Conservation (phyloP, 2,797 vertebrate species). For the Helostoma temminkii region DNA sequence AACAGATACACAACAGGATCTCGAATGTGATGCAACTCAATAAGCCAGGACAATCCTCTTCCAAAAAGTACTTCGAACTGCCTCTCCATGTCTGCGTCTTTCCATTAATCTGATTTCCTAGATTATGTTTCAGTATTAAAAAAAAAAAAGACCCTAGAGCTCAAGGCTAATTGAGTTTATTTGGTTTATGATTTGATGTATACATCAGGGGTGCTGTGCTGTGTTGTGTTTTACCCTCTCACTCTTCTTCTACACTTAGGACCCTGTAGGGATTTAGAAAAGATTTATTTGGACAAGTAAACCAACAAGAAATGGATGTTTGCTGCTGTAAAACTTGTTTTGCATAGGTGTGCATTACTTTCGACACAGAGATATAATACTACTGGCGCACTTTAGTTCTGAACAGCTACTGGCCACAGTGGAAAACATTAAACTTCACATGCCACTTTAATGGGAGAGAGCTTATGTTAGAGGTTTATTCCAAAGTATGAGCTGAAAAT, state of each 20-base stretch:
- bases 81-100: slow-evolving; percentile 35
- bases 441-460: slow-evolving; percentile 24
- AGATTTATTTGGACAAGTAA: slow-evolving; percentile 41
- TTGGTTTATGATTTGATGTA: slow-evolving; percentile 3
- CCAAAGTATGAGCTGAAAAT: slow-evolving; percentile 21
- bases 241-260: slow-evolving; percentile 30
- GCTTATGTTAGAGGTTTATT: slow-evolving; percentile 31
- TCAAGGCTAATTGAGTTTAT: slow-evolving; percentile 34
- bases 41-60: slow-evolving; percentile 19
- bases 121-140: slow-evolving; percentile 41
- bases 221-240: slow-evolving; percentile 30
- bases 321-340: slow-evolving; percentile 55
- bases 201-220: slow-evolving; percentile 4
- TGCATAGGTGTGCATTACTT: slow-evolving; percentile 44
- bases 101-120: slow-evolving; percentile 48
- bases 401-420: slow-evolving; percentile 25
- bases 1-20: slow-evolving; percentile 53
- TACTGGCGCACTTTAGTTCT: slow-evolving; percentile 33
- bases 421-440: slow-evolving; percentile 22
- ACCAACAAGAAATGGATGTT: slow-evolving; percentile 42
- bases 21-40: slow-evolving; percentile 55
- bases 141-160: slow-evolving; percentile 37
- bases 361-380: slow-evolving; percentile 39
- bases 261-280: slow-evolving; percentile 24
- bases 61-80: slow-evolving; percentile 10